Evolutionary conservation across 2,113 vertebrate species (phyloP).

Genomic region (Craseonycteris thonglongyai): DNA sequence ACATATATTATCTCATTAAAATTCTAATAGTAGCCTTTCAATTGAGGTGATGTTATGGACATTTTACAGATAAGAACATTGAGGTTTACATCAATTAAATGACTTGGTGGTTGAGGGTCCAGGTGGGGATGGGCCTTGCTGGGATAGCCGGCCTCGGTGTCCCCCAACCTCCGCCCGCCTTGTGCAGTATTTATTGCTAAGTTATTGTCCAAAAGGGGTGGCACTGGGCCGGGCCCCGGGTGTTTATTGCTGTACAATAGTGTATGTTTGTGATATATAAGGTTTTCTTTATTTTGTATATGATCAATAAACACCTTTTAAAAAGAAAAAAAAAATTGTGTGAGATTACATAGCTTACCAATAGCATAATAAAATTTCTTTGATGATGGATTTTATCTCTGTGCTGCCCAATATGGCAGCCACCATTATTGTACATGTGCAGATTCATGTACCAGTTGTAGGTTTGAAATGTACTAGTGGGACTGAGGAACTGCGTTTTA

Average conservation of each 20-base stretch:
- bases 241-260: slow-evolving; percentile 98
- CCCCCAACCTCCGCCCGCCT: slow-evolving; percentile 74
- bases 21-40: neutral
- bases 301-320: slow-evolving; percentile 98
- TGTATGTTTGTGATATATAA: slow-evolving; percentile 96
- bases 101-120: neutral
- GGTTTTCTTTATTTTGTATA: slow-evolving; percentile 99
- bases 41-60: neutral
- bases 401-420: neutral
- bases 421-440: neutral
- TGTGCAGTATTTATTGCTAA: slow-evolving; percentile 94
- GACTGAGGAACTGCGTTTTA: neutral
- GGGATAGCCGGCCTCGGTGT: neutral
- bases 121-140: neutral
- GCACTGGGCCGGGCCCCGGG: slow-evolving; percentile 70
- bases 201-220: slow-evolving; percentile 88
- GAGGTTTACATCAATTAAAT: neutral
- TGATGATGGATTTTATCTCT: neutral
- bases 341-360: neutral
- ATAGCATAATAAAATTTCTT: neutral
- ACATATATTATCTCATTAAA: neutral
- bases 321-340: too few species aligned
- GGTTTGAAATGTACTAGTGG: neutral
- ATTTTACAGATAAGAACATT: neutral
- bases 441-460: neutral